Percentiles rank a stretch among this genome's conserved stretches.
Evolutionary conservation across 2,888 invertebrate species (phyloP).

Genomic region (Sminthurinus aureus): DNA sequence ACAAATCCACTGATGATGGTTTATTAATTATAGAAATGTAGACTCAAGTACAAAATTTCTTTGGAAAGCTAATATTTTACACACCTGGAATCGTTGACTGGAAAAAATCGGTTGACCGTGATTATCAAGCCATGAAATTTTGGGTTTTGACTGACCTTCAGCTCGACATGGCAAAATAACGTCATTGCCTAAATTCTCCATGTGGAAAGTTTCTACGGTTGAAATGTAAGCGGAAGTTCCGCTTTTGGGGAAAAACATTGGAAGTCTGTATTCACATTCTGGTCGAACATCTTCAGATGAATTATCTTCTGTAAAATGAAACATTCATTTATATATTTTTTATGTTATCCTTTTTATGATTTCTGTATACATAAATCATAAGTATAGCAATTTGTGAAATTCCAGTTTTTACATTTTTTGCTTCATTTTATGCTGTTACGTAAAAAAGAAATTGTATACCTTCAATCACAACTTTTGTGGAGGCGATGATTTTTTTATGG

Average conservation of each 20-base stretch:
- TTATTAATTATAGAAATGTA: too few relatives aligned
- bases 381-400: too few relatives aligned
- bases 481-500: conserved; percentile 59
- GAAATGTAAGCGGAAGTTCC: conserved; percentile 51
- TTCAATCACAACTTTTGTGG: conserved; percentile 58
- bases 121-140: conserved; percentile 63
- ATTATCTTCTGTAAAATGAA: conserved; percentile 44
- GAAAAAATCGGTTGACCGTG: conserved; percentile 60
- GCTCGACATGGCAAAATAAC: conserved; percentile 65
- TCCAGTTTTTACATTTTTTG: background rate
- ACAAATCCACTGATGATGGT: background rate
- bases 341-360: too few relatives aligned
- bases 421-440: too few relatives aligned
- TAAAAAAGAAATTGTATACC: conserved; percentile 41
- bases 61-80: too few relatives aligned
- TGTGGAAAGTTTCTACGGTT: conserved; percentile 56
- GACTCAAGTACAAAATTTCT: too few relatives aligned
- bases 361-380: too few relatives aligned
- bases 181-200: conserved; percentile 63
- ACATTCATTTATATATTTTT: conserved; percentile 7
- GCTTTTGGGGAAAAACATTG: conserved; percentile 32
- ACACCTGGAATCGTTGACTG: conserved; percentile 48
- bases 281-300: conserved; percentile 28
- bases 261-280: conserved; percentile 50
- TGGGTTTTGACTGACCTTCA: conserved; percentile 62